Evolutionary conservation across 2,888 invertebrate species (phyloP), one percentile per base, ranked within the genome.

Genomic region (Eugnorisma glareosa): DNA sequence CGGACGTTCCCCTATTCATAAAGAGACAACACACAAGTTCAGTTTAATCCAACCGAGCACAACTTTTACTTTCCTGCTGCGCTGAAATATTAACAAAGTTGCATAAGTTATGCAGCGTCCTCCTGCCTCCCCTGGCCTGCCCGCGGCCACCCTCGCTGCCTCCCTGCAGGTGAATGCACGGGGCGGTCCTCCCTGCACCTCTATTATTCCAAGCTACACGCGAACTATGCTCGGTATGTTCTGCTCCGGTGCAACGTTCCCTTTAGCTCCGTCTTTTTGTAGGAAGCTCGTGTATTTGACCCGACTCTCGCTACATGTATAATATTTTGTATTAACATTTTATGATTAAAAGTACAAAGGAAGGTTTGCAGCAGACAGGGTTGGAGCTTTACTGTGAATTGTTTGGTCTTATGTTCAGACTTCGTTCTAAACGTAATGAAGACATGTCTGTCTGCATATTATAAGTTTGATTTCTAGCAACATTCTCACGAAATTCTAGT

Each of bases 21-120:
- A 84, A 83, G 84, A 85, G 84, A 84, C 80, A 77, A 80, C 88
- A 85, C 69, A 85, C 79, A 84, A 79, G 84, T 80, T 80, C 85
- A 73, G 63, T 73, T 81, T 86, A 86, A 89, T 89, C 79, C 80
- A 79, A 86, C 86, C 77, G 82, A 86, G 91, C 90, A 89, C 90
- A 87, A 94, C 95, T 95, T 93, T 96, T 93, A 95, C 95, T 95
- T 95, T 95, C 94, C 91, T 92, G 90, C 92, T 88, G 88, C 81
- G 86, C 89, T 95, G 93, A 95, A 96, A 95, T 95, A 95, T 96
- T 95, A 95, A 95, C 94, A 92, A 94, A 93, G 94, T 95, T 96
- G 95, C 96, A 96, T 95, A 95, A 95, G 93, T 94, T 93, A 93
- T 91, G 92, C 91, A 88, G 83, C 77, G 82, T 70, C 63, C 77